Conservation (phyloP, 1,140 invertebrate species). For the Elysia chlorotica region DNA sequence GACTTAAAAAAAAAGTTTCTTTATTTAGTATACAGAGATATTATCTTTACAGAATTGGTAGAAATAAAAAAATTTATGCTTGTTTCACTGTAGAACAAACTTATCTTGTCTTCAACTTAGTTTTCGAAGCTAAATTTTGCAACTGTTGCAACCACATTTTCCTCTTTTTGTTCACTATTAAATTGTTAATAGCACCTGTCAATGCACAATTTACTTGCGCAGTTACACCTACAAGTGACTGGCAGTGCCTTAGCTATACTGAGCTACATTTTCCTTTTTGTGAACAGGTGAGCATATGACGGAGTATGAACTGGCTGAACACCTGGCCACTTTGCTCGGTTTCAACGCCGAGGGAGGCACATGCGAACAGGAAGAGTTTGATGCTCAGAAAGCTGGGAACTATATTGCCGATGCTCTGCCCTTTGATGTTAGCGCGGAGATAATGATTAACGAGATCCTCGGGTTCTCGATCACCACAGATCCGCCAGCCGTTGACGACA, state of each 20-base stretch:
- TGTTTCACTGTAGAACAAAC: neutral
- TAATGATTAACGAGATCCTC: conserved; percentile 55
- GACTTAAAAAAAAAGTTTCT: neutral
- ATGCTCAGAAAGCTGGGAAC: conserved; percentile 43
- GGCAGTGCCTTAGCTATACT: neutral
- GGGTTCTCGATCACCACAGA: conserved; percentile 43
- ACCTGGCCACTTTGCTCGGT: conserved; percentile 58
- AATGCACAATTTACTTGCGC: too few species aligned
- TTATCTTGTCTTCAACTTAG: neutral
- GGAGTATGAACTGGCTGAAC: conserved; percentile 61
- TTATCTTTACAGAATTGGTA: neutral
- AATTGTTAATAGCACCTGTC: neutral
- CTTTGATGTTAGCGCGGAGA: conserved; percentile 49
- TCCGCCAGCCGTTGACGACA: conserved; percentile 2
- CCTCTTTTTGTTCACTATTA: neutral
- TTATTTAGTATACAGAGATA: neutral
- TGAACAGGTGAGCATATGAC: conserved; percentile 61
- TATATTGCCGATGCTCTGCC: conserved; percentile 57
- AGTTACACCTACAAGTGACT: too few species aligned
- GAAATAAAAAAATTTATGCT: too few species aligned
- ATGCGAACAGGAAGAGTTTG: conserved; percentile 55
- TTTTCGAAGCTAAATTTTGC: neutral
- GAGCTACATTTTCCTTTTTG: neutral
- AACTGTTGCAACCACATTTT: too few species aligned
- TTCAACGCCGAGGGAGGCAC: conserved; percentile 58